Evolutionary conservation across 2,888 invertebrate genomes (phyloP).

Genomic region (Choristoneura rosaceana): DNA sequence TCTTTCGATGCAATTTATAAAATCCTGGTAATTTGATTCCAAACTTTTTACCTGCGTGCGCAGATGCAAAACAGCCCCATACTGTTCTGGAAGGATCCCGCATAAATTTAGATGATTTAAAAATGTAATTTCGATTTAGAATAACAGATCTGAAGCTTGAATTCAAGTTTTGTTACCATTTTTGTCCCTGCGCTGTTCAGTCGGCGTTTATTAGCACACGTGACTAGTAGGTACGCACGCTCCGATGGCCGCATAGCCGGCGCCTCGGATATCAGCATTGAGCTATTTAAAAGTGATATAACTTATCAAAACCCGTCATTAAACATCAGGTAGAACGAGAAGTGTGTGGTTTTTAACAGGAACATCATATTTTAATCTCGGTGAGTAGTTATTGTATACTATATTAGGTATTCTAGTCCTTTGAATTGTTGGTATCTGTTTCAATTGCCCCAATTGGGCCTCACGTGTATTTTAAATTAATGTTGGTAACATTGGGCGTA

Average conservation of each 20-base stretch:
- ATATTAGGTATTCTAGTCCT: constrained; percentile 2
- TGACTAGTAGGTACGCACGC: constrained; percentile 52
- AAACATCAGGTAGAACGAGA: neutral
- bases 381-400: neutral
- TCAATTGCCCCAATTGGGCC: constrained; percentile 20
- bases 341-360: neutral
- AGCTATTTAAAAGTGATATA: constrained; percentile 13
- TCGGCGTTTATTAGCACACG: constrained; percentile 56
- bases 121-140: constrained; percentile 43
- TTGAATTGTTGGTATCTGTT: neutral
- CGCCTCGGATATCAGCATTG: constrained; percentile 20
- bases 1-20: neutral
- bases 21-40: constrained; percentile 16
- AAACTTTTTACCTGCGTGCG: constrained; percentile 23
- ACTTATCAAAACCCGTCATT: constrained; percentile 10
- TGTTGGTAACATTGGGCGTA: constrained; percentile 47
- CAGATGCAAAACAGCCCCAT: constrained; percentile 42
- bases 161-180: constrained; percentile 50
- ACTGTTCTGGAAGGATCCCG: constrained; percentile 45
- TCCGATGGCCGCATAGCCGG: constrained; percentile 29
- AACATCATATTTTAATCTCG: neutral
- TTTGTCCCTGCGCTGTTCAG: constrained; percentile 49
- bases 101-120: constrained; percentile 51
- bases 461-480: constrained; percentile 43
- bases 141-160: constrained; percentile 52